Evolutionary conservation across 1,140 invertebrate species (phyloP), one percentile per base, ranked within the genome.

Genomic region (Thalassaphorura encarpata): DNA sequence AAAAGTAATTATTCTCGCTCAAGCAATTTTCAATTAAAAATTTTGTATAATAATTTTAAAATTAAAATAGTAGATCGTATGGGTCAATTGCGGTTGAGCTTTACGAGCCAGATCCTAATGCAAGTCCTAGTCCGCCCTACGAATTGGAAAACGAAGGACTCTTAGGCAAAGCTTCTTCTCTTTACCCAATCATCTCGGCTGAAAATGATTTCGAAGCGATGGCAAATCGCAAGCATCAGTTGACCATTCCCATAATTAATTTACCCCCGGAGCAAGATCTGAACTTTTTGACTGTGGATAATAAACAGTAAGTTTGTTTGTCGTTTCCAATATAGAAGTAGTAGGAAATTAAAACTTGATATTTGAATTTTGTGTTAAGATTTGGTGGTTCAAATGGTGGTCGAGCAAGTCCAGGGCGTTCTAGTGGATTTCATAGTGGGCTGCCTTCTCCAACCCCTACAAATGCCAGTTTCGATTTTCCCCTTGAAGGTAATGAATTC

Each of bases 351-450:
- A 6, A 48, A 48, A 8, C 11, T 6, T 48, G 8, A 43, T 8
- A 8, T 43, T 43, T 11, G 19, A 43, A 43, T 19, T 51, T 8
- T 18, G 6, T 39, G 3, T 51, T 13, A n/a, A 31, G 4, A 13
- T 11, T 19, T 51, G 4, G 3, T 15, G 48, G 15, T 27, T 21
- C 21, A 24, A 8, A 18, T 24, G 46, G 48, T 33, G 48, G 48
- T 4, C 48, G 29, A 11, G 21, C 11, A 11, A 31, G 26, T 5
- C 48, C 48, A n/a, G 23, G 28, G 15, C 6, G 48, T 8, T 56
- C 54, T 0, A 60, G 53, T 29, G 59, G 59, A 8, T 57, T 61
- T 26, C 41, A 36, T 8, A 62, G 60, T 40, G 60, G 45, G 16
- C 36, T 28, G 13, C 24, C 41, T 1, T 55, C 52, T 15, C 61